Evolutionary conservation across 2,888 invertebrate genomes (phyloP).

Genomic region (Xiphydria camelus): DNA sequence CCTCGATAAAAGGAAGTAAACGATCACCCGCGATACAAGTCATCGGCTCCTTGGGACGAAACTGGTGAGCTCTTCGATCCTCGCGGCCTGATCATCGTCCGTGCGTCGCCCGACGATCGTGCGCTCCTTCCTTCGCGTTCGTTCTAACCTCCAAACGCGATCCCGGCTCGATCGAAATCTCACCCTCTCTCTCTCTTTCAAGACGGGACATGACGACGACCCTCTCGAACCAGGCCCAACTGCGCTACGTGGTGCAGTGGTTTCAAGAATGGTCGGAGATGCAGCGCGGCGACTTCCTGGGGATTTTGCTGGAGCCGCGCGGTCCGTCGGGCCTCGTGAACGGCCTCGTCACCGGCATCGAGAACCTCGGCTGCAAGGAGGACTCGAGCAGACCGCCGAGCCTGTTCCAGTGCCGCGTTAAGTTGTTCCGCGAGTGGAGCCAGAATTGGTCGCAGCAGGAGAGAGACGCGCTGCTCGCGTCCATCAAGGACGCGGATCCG

Average conservation of each 20-base stretch:
- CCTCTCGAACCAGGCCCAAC: constrained; percentile 70
- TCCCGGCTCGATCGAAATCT: too few relatives aligned
- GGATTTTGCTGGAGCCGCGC: constrained; percentile 71
- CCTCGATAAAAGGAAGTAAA: not conserved
- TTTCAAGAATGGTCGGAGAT: constrained; percentile 88
- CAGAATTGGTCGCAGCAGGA: constrained; percentile 77
- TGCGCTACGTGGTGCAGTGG: constrained; percentile 83
- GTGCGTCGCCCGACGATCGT: too few relatives aligned
- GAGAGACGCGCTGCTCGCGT: constrained; percentile 69
- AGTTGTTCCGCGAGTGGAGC: constrained; percentile 84
- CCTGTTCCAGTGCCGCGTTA: constrained; percentile 82
- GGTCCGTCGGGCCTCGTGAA: constrained; percentile 70
- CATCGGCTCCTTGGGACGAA: too few relatives aligned
- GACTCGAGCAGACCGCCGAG: constrained; percentile 70
- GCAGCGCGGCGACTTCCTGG: constrained; percentile 82
- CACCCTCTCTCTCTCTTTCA: too few relatives aligned
- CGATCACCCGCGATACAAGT: too few relatives aligned
- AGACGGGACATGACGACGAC: constrained; percentile 53
- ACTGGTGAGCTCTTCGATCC: too few relatives aligned
- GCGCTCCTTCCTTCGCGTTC: too few relatives aligned
- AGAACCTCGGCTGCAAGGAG: constrained; percentile 69
- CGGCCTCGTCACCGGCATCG: constrained; percentile 71
- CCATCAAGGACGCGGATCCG: constrained; percentile 72
- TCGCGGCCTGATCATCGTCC: too few relatives aligned
- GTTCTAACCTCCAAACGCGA: too few relatives aligned